A percentile compares a stretch with the other conserved stretches of the same genome.
phyloP scores from a whole-genome alignment of 1,140 invertebrate species.

The Drosophila sulfurigaster region DNA sequence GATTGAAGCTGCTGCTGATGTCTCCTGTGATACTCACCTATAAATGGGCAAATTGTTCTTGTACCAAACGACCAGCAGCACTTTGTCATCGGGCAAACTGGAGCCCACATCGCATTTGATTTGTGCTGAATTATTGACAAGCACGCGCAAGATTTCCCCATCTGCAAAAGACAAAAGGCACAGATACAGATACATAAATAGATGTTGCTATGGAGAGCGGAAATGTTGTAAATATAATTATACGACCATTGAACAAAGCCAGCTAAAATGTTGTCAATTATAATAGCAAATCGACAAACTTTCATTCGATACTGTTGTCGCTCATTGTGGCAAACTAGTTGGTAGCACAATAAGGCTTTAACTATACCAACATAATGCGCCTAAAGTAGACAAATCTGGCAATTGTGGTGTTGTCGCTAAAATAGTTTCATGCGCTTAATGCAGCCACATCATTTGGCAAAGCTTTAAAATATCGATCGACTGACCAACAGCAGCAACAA shows the following conservation, averaged over 20 bases:
- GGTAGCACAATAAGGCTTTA: not conserved
- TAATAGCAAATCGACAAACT: not conserved
- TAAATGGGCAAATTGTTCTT: conserved; percentile 88
- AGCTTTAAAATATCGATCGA: conserved; percentile 82
- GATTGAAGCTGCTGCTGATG: conserved; percentile 16
- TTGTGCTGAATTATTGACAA: conserved; percentile 86
- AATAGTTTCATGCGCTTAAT: conserved; percentile 52
- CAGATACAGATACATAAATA: not conserved
- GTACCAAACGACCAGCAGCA: conserved; percentile 87
- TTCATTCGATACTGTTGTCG: not conserved
- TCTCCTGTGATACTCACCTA: conserved; percentile 83
- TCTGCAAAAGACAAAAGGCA: conserved; percentile 57
- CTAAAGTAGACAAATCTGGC: conserved; percentile 48
- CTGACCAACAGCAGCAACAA: conserved; percentile 47
- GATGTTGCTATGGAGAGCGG: not conserved
- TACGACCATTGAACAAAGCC: not conserved
- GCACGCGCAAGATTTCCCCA: conserved; percentile 83
- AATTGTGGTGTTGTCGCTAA: conserved; percentile 27
- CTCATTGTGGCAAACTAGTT: conserved; percentile 14
- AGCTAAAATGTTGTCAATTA: not conserved
- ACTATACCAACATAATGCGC: conserved; percentile 16
- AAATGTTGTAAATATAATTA: not conserved
- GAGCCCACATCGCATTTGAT: conserved; percentile 87
- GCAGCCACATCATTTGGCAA: conserved; percentile 60
- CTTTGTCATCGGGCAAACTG: conserved; percentile 86